phyloP scores from a whole-genome alignment of 2,888 invertebrate species.

The Meganola albula region DNA sequence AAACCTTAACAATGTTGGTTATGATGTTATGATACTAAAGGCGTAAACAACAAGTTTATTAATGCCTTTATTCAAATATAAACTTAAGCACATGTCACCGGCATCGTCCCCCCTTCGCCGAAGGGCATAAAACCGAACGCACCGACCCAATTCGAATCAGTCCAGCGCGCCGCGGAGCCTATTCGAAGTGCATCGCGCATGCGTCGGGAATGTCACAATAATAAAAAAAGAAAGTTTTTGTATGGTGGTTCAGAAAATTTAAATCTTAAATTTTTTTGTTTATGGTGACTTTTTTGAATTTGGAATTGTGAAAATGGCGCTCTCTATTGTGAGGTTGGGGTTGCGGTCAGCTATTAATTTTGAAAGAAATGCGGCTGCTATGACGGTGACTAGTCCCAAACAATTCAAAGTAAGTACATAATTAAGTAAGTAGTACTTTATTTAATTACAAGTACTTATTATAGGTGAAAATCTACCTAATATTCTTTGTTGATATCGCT shows the following conservation, averaged over 20 bases:
- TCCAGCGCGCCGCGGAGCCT: constrained; percentile 30
- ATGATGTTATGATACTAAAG: too few relatives aligned
- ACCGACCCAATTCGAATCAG: constrained; percentile 48
- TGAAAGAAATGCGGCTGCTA: constrained; percentile 53
- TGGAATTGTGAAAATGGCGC: constrained; percentile 53
- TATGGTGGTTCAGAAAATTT: too few relatives aligned
- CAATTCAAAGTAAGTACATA: constrained; percentile 53
- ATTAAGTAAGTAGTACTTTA: neutral
- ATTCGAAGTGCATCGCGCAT: constrained; percentile 26
- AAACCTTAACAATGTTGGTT: too few relatives aligned
- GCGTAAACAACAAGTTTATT: too few relatives aligned
- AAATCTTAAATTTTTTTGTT: too few relatives aligned
- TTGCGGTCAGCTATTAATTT: constrained; percentile 49
- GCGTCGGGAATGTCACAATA: constrained; percentile 20
- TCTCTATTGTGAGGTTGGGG: constrained; percentile 62
- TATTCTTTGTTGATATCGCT: too few relatives aligned
- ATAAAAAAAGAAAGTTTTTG: constrained; percentile 17
- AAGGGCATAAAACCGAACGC: constrained; percentile 51
- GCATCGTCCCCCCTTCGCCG: constrained; percentile 32
- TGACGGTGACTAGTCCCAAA: constrained; percentile 47
- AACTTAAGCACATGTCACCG: constrained; percentile 32
- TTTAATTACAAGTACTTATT: too few relatives aligned
- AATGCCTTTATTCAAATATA: constrained; percentile 20
- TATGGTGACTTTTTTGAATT: constrained; percentile 21
- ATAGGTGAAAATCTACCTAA: too few relatives aligned